Evolutionary conservation across 2,888 invertebrate species (phyloP).

Genomic region (Bombyx huttoni): DNA sequence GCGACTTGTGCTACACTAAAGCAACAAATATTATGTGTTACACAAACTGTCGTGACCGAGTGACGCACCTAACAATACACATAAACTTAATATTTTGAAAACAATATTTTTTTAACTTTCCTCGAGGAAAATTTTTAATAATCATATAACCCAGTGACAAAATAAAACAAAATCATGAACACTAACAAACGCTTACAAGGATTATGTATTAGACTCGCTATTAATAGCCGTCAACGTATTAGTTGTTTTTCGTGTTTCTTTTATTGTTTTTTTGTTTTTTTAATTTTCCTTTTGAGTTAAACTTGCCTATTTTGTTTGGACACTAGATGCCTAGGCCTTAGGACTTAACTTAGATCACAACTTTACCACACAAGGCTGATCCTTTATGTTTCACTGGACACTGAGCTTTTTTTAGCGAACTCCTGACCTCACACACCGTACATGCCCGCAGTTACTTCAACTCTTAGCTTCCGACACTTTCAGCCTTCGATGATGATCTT

Average conservation of each 20-base stretch:
- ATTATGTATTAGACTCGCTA: constrained; percentile 59
- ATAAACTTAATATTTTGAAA: not conserved
- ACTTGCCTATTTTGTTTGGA: constrained; percentile 65
- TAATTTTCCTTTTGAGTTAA: constrained; percentile 43
- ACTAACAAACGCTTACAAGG: constrained; percentile 59
- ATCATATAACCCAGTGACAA: not conserved
- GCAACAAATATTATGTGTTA: not conserved
- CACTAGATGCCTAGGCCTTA: constrained; percentile 71
- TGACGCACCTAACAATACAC: too few species aligned
- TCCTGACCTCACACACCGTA: constrained; percentile 70
- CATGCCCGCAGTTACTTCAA: constrained; percentile 73
- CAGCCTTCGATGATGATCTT: constrained; percentile 56
- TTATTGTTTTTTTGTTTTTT: constrained; percentile 41
- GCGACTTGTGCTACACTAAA: constrained; percentile 31
- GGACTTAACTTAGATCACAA: constrained; percentile 68
- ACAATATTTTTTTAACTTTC: not conserved
- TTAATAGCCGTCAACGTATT: constrained; percentile 65
- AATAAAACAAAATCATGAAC: constrained; percentile 39
- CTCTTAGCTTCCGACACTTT: constrained; percentile 70
- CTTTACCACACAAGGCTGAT: constrained; percentile 69
- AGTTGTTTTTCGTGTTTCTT: constrained; percentile 56
- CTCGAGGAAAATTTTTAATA: not conserved
- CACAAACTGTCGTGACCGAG: too few species aligned
- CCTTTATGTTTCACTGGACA: constrained; percentile 68
- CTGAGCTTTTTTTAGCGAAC: constrained; percentile 71